These are phyloP conservation scores for Thamnophis elegans DNA, from an alignment of 2,797 vertebrate genomes.

Conservation along the genomic window DNA sequence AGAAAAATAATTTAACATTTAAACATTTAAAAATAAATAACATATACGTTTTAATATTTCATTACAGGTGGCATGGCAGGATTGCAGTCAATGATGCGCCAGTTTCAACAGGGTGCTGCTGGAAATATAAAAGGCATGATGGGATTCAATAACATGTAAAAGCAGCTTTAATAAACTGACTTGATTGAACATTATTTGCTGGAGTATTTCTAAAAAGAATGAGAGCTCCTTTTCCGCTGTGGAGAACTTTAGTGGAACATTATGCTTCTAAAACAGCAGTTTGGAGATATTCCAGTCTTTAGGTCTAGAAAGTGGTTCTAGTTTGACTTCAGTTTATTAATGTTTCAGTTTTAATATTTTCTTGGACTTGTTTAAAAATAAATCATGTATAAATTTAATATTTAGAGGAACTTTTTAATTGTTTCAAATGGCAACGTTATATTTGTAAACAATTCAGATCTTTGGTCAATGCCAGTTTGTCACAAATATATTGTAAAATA, in stretches of 20 bases:
- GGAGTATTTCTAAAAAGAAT: conserved; percentile 65
- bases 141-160: conserved; percentile 99
- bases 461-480: conserved; percentile 72
- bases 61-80: conserved; percentile 93
- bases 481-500: conserved; percentile 78
- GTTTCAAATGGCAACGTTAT: conserved; percentile 72
- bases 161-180: conserved; percentile 77
- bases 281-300: conserved; percentile 61
- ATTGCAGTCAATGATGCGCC: conserved; percentile 98
- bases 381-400: conserved; percentile 77
- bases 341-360: conserved; percentile 65
- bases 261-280: conserved; percentile 56
- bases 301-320: conserved; percentile 68
- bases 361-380: conserved; percentile 67
- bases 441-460: conserved; percentile 73
- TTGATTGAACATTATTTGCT: conserved; percentile 61
- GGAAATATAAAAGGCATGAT: conserved; percentile 99
- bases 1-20: background rate
- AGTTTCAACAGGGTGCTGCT: conserved; percentile 97
- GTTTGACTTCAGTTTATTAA: conserved; percentile 71
- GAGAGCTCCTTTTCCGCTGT: conserved; percentile 67
- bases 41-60: conserved; percentile 30
- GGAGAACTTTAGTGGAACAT: conserved; percentile 23
- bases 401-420: conserved; percentile 72
- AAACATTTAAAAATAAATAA: too few species aligned